Base-by-base conservation (phyloP, 2,888 invertebrate species). In the Melangyna quadrimaculata region DNA sequence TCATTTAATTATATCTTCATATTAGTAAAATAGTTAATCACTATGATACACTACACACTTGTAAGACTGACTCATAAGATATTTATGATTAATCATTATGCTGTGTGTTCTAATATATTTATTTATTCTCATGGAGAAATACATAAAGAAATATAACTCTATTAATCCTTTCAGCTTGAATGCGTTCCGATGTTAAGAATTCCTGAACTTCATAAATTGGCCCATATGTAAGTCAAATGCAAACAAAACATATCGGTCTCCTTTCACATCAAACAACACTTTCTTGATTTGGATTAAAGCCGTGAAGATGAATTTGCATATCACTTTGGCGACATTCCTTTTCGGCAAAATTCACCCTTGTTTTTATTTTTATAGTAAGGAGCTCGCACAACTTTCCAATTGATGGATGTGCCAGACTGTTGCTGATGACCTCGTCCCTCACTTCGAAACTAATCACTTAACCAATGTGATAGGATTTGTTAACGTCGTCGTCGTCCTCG, bases 321-420 rank as follows among this genome's bases (percentile, higher is more conserved):
- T n/a, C 63, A 63, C 14, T 67, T 67, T 32, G 22, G 10, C 27
- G 27, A 63, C 17, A 14, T 17, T 29, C 2, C 35, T 14, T n/a
- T n/a, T 35, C 5, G 35, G 14, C 45, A 32, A 48, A 67, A 35
- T 48, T 19, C 3, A 22, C 14, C 10, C 32, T 8, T 17, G 6
- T 32, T 3, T 14, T 48, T 32, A 5, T 22, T 32, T 17, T 45
- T 22, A 9, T 12, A 43, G n/a, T 17, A 45, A 63, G 24, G 24
- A 22, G 14, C 48, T 48, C 32, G 22, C 17, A 9, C 19, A 32
- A 7, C 14, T 48, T 67, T 14, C 22, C 3, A 22, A 24, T 48
- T 67, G 65, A 67, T 67, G 22, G 65, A 67, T 67, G 48, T 48
- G 32, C 48, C 48, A 19, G 48, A 32, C 65, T 67, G 65, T 67